These are phyloP conservation scores for Hirudinaria manillensis DNA, from an alignment of 2,888 invertebrate species.

Conservation along the genomic window DNA sequence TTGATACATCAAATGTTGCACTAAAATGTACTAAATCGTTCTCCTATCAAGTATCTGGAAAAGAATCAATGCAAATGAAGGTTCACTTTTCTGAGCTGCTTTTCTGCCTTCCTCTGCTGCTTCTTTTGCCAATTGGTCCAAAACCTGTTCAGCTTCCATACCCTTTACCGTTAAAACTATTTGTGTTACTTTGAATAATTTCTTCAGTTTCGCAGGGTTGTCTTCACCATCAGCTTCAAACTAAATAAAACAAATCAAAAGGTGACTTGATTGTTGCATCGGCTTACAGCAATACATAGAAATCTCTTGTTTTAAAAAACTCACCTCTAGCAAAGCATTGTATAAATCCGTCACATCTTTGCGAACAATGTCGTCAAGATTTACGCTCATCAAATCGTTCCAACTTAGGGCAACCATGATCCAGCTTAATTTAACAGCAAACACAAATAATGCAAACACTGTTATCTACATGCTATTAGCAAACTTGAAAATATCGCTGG, in stretches of 20 bases:
- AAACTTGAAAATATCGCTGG: no score
- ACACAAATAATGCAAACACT: no score
- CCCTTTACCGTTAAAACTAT: slow-evolving; percentile 48
- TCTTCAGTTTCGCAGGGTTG: slow-evolving; percentile 45
- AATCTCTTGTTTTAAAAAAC: not conserved
- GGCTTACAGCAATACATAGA: not conserved
- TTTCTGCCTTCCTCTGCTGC: slow-evolving; percentile 42
- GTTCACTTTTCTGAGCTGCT: slow-evolving; percentile 45
- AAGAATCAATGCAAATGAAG: no score
- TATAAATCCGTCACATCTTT: slow-evolving; percentile 48
- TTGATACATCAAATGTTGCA: no score
- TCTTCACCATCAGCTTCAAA: slow-evolving; percentile 42
- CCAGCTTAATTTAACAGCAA: no score
- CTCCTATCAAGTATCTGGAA: no score
- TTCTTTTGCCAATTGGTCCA: slow-evolving; percentile 47
- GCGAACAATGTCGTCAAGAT: slow-evolving; percentile 44
- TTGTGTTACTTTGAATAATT: slow-evolving; percentile 48
- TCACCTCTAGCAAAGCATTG: slow-evolving; percentile 46
- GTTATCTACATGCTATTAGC: no score
- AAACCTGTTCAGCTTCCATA: slow-evolving; percentile 46
- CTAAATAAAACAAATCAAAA: slow-evolving; percentile 30
- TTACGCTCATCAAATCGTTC: slow-evolving; percentile 47
- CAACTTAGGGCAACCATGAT: slow-evolving; percentile 44
- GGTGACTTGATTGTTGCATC: not conserved
- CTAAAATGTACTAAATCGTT: no score